Conservation (phyloP, 2,113 vertebrate genomes). For the Thunnus maccoyii region DNA sequence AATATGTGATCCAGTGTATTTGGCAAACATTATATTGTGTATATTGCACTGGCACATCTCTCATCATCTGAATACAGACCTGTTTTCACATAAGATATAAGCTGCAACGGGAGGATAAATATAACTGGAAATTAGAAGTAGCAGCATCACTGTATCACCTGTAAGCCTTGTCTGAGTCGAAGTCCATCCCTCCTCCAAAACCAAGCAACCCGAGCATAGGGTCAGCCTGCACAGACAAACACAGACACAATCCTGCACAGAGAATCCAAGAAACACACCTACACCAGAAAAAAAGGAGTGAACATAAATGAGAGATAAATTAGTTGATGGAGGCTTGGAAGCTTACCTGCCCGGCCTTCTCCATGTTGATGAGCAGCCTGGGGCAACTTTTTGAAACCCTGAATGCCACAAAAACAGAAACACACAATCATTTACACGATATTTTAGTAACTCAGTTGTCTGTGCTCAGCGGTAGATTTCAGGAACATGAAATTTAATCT, state of each 20-base stretch:
- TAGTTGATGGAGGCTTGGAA: background rate
- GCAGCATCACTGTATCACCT: slow-evolving; percentile 80
- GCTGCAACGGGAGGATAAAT: background rate
- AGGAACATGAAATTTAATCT: slow-evolving; percentile 1
- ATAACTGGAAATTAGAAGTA: background rate
- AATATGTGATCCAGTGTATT: too few relatives aligned
- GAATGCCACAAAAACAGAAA: slow-evolving; percentile 24
- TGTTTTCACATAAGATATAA: background rate
- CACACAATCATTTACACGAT: background rate
- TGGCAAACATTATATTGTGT: too few relatives aligned
- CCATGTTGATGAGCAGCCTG: slow-evolving; percentile 94
- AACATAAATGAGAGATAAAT: background rate
- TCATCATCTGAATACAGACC: background rate
- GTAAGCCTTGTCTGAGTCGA: slow-evolving; percentile 95
- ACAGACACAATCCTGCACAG: slow-evolving; percentile 5
- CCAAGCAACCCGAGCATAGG: slow-evolving; percentile 89
- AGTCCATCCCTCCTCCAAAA: slow-evolving; percentile 92
- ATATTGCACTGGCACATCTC: background rate
- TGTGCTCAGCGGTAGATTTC: background rate
- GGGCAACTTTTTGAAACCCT: slow-evolving; percentile 91
- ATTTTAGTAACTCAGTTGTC: background rate
- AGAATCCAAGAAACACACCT: background rate
- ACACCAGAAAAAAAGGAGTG: background rate
- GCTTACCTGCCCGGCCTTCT: slow-evolving; percentile 90
- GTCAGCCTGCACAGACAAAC: slow-evolving; percentile 81